phyloP scores from a whole-genome alignment of 2,888 invertebrate species.

The Cordilura impudica region DNA sequence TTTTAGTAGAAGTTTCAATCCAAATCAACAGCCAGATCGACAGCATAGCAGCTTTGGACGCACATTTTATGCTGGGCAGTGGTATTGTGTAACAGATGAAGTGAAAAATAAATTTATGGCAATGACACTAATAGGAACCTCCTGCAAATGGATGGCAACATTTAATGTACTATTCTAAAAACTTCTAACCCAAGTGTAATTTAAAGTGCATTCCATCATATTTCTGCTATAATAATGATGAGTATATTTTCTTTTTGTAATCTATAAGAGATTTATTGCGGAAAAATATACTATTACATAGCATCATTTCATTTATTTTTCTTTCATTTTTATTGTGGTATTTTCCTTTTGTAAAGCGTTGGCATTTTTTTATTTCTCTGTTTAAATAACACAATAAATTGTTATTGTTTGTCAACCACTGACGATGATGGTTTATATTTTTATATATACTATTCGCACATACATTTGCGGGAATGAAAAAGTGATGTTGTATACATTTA shows the following conservation, averaged over 20 bases:
- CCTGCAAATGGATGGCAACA: too few relatives aligned
- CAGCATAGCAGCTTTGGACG: too few relatives aligned
- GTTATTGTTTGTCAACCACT: constrained; percentile 14
- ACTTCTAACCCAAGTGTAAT: too few relatives aligned
- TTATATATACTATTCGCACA: background rate
- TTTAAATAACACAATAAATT: constrained; percentile 15
- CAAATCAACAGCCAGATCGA: too few relatives aligned
- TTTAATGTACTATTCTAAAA: too few relatives aligned
- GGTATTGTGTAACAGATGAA: too few relatives aligned
- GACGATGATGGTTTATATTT: background rate
- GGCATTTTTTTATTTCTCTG: background rate
- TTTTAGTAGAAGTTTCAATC: too few relatives aligned
- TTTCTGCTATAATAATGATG: background rate
- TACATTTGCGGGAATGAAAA: background rate
- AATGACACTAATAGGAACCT: too few relatives aligned
- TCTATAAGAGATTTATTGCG: constrained; percentile 43
- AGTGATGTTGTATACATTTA: background rate
- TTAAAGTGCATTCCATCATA: background rate
- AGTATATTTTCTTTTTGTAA: constrained; percentile 35
- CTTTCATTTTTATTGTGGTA: constrained; percentile 3
- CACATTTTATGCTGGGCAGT: too few relatives aligned
- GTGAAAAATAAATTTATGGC: too few relatives aligned
- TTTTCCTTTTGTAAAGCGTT: background rate
- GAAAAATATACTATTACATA: constrained; percentile 14
- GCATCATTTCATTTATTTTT: constrained; percentile 32